Conservation (phyloP, 2,888 invertebrate genomes). For the Drosophila fungiperda region DNA sequence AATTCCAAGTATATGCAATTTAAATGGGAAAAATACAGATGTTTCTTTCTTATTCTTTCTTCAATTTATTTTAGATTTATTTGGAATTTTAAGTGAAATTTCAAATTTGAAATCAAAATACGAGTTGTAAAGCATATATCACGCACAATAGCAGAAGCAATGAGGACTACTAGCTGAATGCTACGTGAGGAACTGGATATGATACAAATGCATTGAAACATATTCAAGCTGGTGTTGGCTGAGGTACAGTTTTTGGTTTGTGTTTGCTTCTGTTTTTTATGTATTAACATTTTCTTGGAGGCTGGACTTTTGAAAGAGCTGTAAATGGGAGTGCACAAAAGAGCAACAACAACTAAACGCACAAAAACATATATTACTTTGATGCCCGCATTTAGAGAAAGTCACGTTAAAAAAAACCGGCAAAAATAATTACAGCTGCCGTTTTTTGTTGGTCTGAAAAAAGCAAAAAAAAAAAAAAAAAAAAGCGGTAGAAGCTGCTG, state of each 20-base stretch:
- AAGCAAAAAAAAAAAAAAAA: constrained; percentile 15
- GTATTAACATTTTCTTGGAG: constrained; percentile 27
- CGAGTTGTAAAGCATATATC: constrained; percentile 59
- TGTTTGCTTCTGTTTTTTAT: neutral
- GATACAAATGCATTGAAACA: constrained; percentile 26
- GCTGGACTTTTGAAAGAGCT: constrained; percentile 44
- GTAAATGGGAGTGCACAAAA: constrained; percentile 1
- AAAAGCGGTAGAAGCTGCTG: neutral
- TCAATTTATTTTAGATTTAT: neutral
- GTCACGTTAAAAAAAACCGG: constrained; percentile 49
- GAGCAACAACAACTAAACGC: constrained; percentile 14
- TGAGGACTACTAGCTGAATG: constrained; percentile 38
- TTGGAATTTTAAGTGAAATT: constrained; percentile 38
- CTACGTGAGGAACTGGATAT: constrained; percentile 56
- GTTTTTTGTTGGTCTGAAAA: constrained; percentile 15
- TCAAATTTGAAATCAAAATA: constrained; percentile 31
- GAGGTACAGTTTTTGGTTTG: constrained; percentile 23
- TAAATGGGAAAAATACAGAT: neutral
- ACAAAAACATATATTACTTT: constrained; percentile 48
- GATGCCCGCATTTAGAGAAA: constrained; percentile 52
- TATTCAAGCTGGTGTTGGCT: constrained; percentile 19
- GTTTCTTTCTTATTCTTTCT: neutral
- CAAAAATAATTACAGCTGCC: constrained; percentile 65
- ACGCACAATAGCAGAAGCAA: constrained; percentile 54
- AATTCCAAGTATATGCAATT: neutral